Base-by-base conservation (phyloP, 2,797 vertebrate species). In the Botia kubotai region DNA sequence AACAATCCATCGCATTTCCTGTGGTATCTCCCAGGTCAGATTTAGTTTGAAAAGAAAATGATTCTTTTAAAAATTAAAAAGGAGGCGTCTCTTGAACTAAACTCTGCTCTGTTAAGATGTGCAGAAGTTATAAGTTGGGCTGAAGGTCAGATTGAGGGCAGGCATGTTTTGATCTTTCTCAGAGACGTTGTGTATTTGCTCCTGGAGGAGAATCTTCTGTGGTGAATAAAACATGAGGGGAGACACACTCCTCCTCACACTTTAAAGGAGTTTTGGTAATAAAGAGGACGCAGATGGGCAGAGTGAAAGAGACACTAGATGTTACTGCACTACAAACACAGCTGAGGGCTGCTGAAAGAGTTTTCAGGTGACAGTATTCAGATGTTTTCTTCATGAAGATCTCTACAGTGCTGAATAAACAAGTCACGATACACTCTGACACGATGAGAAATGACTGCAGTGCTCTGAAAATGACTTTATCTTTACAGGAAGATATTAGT, bases 161-260 rank as follows among this genome's bases (percentile, higher is more conserved):
- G 63, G 6, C 6, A 4, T 17, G 33, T 76, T 63, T 77, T 77
- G 50, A 77, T 68, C 50, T 43, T 33, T 55, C 33, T 48, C 26
- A 6, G 8, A 60, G 33, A 19, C 60, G 6, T 26, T 26, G 58
- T 29, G 52, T 70, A n/a, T 75, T 29, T 17, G 23, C 17, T 69
- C 17, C 16, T 57, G 21, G 14, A 66, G 50, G 60, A 72, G 58
- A 39, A 7, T 72, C 17, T 6, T 62, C 68, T 72, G 60, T 29
- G 11, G 74, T 77, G 80, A 77, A 82, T 82, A 65, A 65, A 72
- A 57, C 68, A 72, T 66, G 60, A 82, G 39, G n/a, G 6, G 67
- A 72, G 39, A 53, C 17, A 11, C 4, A 13, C 19, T 75, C 14
- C n/a, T 75, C 13, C 43, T 23, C 75, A 6, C 50, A 23, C 65